A percentile compares a stretch with the other conserved stretches of the same genome.
Conservation (phyloP, 1,140 invertebrate genomes). For the Formica exsecta region DNA sequence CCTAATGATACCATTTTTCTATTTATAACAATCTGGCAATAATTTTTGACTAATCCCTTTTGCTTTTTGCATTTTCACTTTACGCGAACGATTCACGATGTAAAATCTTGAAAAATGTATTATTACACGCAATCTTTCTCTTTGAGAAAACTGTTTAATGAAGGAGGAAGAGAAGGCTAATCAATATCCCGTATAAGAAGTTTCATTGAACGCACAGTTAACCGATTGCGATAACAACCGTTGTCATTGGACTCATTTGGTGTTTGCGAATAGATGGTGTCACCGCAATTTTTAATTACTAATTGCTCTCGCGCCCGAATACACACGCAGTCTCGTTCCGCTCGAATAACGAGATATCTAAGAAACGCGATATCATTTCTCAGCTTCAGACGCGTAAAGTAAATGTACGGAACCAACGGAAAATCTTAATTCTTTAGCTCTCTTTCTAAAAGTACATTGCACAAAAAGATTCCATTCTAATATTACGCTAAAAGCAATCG, state of each 20-base stretch:
- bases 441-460: background rate
- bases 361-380: background rate
- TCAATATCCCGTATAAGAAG: background rate
- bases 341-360: slow-evolving; percentile 14
- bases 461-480: background rate
- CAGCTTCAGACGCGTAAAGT: background rate
- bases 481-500: background rate
- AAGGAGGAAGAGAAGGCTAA: background rate
- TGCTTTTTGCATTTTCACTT: too few species aligned
- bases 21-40: too few species aligned
- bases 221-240: background rate
- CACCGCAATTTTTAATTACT: slow-evolving; percentile 77
- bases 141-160: slow-evolving; percentile 14
- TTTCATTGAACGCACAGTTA: slow-evolving; percentile 12
- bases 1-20: too few species aligned
- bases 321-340: slow-evolving; percentile 15
- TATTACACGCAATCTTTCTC: too few species aligned
- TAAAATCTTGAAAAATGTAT: too few species aligned
- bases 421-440: background rate
- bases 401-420: background rate
- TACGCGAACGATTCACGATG: too few species aligned
- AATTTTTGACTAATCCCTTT: too few species aligned
- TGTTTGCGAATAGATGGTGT: slow-evolving; percentile 71
- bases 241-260: slow-evolving; percentile 9
- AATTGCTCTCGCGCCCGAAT: slow-evolving; percentile 76